Evolutionary conservation across 2,888 invertebrate species (phyloP).

Genomic region (Torymus tubicola): DNA sequence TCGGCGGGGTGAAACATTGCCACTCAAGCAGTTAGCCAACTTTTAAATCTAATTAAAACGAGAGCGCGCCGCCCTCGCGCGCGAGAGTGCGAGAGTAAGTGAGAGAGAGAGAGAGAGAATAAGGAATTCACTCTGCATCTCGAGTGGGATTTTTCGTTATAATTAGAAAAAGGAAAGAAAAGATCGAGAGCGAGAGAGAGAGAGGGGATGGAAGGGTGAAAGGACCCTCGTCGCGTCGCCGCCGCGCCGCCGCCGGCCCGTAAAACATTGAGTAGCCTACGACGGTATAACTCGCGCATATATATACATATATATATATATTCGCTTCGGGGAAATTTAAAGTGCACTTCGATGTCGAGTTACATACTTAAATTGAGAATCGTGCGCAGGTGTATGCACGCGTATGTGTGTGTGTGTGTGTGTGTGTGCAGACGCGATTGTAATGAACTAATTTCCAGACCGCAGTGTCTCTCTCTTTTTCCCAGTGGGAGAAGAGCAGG

Average conservation of each 20-base stretch:
- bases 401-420: no score
- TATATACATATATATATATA: background rate
- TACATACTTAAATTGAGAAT: constrained; percentile 30
- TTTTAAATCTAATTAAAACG: constrained; percentile 50
- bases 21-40: constrained; percentile 34
- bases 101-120: no score
- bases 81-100: no score
- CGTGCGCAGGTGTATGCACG: background rate
- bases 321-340: constrained; percentile 18
- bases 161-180: constrained; percentile 29
- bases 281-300: no score
- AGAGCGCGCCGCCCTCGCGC: no score
- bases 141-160: constrained; percentile 30
- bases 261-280: no score
- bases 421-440: constrained; percentile 1
- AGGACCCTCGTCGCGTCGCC: no score
- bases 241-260: no score
- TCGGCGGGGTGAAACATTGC: constrained; percentile 10
- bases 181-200: no score
- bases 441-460: constrained; percentile 35
- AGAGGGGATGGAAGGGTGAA: no score
- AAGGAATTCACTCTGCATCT: constrained; percentile 26
- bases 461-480: no score
- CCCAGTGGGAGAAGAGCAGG: no score
- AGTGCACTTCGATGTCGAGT: constrained; percentile 36